Evolutionary conservation across 2,113 vertebrate species (phyloP).

Genomic region (Micronycteris hirsuta): DNA sequence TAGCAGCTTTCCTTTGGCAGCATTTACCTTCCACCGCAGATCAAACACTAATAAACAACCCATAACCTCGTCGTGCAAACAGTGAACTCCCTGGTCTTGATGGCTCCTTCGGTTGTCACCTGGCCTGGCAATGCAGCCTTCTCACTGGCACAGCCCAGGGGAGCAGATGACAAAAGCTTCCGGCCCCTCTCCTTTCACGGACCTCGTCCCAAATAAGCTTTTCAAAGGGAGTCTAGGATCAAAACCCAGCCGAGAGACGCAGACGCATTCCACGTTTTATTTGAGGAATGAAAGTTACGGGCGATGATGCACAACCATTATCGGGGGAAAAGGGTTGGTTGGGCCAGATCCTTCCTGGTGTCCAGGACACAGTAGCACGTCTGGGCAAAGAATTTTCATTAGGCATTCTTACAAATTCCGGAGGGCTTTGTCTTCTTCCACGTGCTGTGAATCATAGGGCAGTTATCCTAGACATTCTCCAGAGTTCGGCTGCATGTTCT

Average conservation of each 20-base stretch:
- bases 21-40: conserved; percentile 54
- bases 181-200: not conserved
- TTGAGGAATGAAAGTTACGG: not conserved
- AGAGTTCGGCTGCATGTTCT: not conserved
- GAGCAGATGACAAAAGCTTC: not conserved
- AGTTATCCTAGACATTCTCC: not conserved
- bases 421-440: not conserved
- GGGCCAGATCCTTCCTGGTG: not conserved
- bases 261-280: not conserved
- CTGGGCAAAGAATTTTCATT: not conserved
- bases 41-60: conserved; percentile 74
- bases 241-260: not conserved
- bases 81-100: conserved; percentile 43
- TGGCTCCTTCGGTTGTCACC: not conserved
- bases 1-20: conserved; percentile 53
- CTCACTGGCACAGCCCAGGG: not conserved
- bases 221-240: not conserved
- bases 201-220: not conserved
- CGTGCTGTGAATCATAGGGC: not conserved
- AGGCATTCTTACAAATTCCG: not conserved
- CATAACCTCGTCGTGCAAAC: conserved; percentile 34
- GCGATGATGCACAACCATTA: not conserved
- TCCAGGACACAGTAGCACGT: not conserved
- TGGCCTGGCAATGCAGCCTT: not conserved
- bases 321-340: not conserved